Conservation (phyloP, 2,113 vertebrate species). For the Baryphthengus martii region DNA sequence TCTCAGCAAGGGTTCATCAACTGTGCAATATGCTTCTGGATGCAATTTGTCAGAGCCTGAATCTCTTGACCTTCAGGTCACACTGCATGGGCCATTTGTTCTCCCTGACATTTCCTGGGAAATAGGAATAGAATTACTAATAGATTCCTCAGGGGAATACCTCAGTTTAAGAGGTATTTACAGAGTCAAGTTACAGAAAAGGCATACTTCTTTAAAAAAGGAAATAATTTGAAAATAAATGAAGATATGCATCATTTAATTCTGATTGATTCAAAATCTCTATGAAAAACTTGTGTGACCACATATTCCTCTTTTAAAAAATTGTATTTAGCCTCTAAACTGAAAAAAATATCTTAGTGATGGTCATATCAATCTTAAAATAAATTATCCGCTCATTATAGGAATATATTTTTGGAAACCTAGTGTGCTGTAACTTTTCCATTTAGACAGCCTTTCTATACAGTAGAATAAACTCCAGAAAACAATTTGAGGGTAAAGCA, state of each 20-base stretch:
- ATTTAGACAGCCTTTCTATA: neutral
- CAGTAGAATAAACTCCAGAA: neutral
- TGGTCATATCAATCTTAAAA: neutral
- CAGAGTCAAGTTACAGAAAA: neutral
- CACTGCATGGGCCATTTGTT: conserved; percentile 7
- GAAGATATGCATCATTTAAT: neutral
- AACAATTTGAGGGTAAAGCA: neutral
- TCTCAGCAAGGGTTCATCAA: neutral
- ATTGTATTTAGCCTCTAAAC: neutral
- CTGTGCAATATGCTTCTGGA: neutral
- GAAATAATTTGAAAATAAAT: conserved; percentile 17
- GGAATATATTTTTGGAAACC: neutral
- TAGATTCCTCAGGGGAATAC: neutral
- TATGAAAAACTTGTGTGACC: neutral
- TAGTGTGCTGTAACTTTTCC: neutral
- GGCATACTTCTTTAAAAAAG: neutral
- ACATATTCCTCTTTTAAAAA: neutral
- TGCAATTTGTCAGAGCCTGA: neutral
- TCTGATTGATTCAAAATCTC: neutral
- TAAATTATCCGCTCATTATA: neutral
- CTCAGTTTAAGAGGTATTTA: neutral
- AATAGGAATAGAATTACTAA: conserved; percentile 20
- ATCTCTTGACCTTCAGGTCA: conserved; percentile 12
- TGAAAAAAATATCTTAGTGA: neutral
- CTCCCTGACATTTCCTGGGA: conserved; percentile 13